Evolutionary conservation across 2,797 vertebrate species (phyloP), one percentile per base, ranked within the genome.

Genomic region (Spea hammondii): DNA sequence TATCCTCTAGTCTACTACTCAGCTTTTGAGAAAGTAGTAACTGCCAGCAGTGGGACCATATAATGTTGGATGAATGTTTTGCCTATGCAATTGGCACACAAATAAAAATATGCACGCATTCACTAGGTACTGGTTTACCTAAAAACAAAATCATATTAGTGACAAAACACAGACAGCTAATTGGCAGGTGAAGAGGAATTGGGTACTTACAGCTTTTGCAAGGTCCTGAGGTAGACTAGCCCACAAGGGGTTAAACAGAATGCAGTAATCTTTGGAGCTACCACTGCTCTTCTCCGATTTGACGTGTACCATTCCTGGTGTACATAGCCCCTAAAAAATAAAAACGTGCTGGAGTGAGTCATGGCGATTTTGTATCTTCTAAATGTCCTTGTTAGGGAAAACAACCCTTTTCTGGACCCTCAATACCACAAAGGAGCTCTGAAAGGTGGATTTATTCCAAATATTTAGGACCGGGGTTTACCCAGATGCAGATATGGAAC

Each of bases 161-260:
- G n/a, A 13, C 9, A 4, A 13, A 13, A 11, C 11, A 66, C 10
- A 66, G 17, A 65, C 8, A 65, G 64, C 9, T 47, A 47, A 32
- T 32, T 66, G 45, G 5, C 13, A 59, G 5, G 44, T 6, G 49
- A 51, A 47, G 7, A 50, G 14, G 4, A 8, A 59, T 66, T 7
- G 0, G 1, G 47, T 76, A 93, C 97, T 95, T 86, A 99, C 98
- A 82, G 95, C 96, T 88, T 98, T 98, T 74, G 91, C 88, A 74
- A 97, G 91, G 86, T 98, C 96, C 13, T 95, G 96, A 0, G 98
- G 97, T 87, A 99, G 90, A 84, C 91, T 95, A 3, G 97, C 97
- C 98, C 98, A 99, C 83, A 94, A 93, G 0, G 98, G 92, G 86
- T 98, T 99, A 91, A 97, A 98, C 84, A 96, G 95, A 82, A 99